Evolutionary conservation across 2,888 invertebrate genomes (phyloP).

Genomic region (Chrysotoxum bicinctum): DNA sequence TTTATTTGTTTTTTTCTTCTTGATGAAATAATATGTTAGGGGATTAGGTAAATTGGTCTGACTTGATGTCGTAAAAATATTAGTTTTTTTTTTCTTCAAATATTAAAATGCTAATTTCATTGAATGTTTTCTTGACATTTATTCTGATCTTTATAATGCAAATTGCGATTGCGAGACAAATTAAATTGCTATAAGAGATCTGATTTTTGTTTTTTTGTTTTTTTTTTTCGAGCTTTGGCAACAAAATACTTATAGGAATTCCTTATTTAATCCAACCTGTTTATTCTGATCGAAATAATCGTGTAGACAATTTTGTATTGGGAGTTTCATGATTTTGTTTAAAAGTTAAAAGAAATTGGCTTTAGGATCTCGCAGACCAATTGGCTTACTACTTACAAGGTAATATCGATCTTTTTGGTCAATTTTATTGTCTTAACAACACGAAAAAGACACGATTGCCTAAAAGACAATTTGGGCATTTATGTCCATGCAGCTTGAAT

Average conservation of each 20-base stretch:
- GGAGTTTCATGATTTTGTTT: neutral
- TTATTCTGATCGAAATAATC: neutral
- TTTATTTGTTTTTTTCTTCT: neutral
- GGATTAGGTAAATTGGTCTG: conserved; percentile 46
- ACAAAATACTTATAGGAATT: neutral
- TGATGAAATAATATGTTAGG: conserved; percentile 43
- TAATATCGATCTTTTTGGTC: too few relatives aligned
- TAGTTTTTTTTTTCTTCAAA: neutral
- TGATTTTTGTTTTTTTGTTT: neutral
- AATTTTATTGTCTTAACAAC: too few relatives aligned
- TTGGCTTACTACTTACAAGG: too few relatives aligned
- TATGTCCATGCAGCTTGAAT: too few relatives aligned
- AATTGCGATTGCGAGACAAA: conserved; percentile 20
- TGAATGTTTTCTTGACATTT: conserved; percentile 19
- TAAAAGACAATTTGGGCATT: too few relatives aligned
- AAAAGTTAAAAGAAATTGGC: neutral
- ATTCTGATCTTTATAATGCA: conserved; percentile 37
- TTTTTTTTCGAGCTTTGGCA: too few relatives aligned
- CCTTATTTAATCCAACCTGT: conserved; percentile 10
- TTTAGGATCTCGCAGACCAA: too few relatives aligned
- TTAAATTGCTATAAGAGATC: neutral
- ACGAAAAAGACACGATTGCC: too few relatives aligned
- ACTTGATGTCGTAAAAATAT: conserved; percentile 31
- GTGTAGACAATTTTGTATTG: neutral
- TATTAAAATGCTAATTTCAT: conserved; percentile 41